Evolutionary conservation across 2,888 invertebrate genomes (phyloP).

Genomic region (Drosophila tanythrix): DNA sequence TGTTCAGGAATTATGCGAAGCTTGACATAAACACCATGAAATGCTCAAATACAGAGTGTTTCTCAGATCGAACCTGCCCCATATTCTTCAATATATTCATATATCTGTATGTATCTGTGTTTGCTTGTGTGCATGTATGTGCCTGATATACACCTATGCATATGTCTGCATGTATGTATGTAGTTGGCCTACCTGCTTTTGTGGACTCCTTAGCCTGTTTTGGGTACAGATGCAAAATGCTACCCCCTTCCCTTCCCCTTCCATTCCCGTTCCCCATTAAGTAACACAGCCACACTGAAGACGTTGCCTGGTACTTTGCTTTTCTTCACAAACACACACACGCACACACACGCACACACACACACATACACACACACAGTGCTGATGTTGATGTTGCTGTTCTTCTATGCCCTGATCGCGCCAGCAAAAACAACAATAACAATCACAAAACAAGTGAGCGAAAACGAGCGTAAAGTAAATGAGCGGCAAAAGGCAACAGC

Average conservation of each 20-base stretch:
- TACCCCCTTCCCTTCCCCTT: slow-evolving; percentile 8
- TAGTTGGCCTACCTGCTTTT: slow-evolving; percentile 51
- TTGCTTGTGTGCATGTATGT: neutral
- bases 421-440: slow-evolving; percentile 36
- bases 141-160: neutral
- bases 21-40: neutral
- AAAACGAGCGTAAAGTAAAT: slow-evolving; percentile 66
- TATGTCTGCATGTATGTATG: slow-evolving; percentile 4
- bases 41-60: slow-evolving; percentile 22
- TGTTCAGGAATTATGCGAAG: neutral
- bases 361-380: slow-evolving; percentile 8
- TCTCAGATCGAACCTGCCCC: slow-evolving; percentile 38
- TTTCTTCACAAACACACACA: slow-evolving; percentile 40
- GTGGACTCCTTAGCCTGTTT: slow-evolving; percentile 53
- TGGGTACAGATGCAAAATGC: slow-evolving; percentile 59
- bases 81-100: slow-evolving; percentile 33
- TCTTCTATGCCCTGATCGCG: slow-evolving; percentile 47
- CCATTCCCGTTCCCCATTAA: neutral
- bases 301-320: slow-evolving; percentile 53
- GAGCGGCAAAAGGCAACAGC: slow-evolving; percentile 51
- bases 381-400: slow-evolving; percentile 34
- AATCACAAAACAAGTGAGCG: slow-evolving; percentile 51
- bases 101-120: slow-evolving; percentile 8
- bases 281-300: slow-evolving; percentile 39
- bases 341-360: slow-evolving; percentile 3